These are phyloP conservation scores for Bombycilla garrulus DNA, from an alignment of 2,113 vertebrate genomes.

Conservation along the genomic window DNA sequence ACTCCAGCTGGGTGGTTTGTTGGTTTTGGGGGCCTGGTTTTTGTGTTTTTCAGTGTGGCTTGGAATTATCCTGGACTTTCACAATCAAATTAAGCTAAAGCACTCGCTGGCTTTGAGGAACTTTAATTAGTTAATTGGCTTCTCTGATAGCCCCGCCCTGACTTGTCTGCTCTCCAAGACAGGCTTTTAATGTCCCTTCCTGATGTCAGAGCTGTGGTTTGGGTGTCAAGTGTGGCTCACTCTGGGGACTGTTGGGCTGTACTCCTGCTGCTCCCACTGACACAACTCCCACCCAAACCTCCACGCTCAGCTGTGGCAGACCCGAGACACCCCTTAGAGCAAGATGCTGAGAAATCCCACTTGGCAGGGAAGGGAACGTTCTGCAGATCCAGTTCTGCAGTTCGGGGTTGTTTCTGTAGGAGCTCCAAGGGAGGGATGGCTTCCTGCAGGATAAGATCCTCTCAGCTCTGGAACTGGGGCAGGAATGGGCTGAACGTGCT, in stretches of 20 bases:
- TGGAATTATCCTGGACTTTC: background rate
- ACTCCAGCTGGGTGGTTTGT: background rate
- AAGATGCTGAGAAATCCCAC: background rate
- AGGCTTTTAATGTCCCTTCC: background rate
- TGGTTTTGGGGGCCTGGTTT: background rate
- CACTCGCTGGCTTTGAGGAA: background rate
- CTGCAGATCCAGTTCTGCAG: background rate
- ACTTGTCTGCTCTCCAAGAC: background rate
- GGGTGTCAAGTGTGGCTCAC: background rate
- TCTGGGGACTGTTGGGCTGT: background rate
- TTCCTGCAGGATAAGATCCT: background rate
- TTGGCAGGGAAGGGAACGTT: background rate
- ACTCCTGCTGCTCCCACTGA: no score
- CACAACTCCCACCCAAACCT: background rate
- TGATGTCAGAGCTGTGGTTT: background rate
- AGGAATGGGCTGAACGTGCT: background rate
- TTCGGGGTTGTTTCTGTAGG: background rate
- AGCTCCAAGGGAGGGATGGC: background rate
- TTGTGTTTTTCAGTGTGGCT: background rate
- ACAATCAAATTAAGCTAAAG: background rate
- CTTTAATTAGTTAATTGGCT: conserved; percentile 10
- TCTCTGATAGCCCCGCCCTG: background rate
- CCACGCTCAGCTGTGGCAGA: background rate
- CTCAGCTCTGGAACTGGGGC: background rate
- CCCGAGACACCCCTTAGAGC: background rate